These are phyloP conservation scores for Tipula unca DNA, from an alignment of 2,888 invertebrate genomes.

Conservation along the genomic window DNA sequence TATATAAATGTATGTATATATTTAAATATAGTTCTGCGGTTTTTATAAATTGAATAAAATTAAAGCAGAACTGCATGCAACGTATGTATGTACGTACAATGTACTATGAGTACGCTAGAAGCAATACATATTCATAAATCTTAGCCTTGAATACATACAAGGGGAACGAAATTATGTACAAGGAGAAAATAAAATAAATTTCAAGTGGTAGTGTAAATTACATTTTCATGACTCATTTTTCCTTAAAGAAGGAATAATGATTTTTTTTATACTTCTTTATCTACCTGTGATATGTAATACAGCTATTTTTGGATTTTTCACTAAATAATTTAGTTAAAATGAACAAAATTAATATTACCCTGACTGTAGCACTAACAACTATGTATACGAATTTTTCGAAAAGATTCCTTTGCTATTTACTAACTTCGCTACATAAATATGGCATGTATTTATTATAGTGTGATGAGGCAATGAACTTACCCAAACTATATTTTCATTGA, in stretches of 20 bases:
- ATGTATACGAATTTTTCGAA: too few species aligned
- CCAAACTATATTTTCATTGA: background rate
- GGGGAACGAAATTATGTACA: background rate
- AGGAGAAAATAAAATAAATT: background rate
- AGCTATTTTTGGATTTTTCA: background rate
- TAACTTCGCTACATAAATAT: too few species aligned
- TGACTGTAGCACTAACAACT: too few species aligned
- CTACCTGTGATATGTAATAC: background rate
- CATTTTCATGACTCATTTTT: background rate
- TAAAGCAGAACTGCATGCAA: background rate
- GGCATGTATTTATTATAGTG: background rate
- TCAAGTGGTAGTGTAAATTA: background rate
- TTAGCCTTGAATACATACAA: background rate
- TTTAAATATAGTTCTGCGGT: background rate
- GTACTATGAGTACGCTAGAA: background rate
- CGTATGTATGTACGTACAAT: background rate
- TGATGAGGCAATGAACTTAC: background rate
- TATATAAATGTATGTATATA: too few species aligned
- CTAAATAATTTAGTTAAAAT: too few species aligned
- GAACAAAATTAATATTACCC: too few species aligned
- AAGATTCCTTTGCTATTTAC: too few species aligned
- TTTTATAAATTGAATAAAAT: background rate
- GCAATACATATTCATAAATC: background rate
- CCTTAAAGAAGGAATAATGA: background rate
- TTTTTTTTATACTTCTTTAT: background rate